Evolutionary conservation across 2,797 vertebrate genomes (phyloP).

Genomic region (Echiichthys vipera): DNA sequence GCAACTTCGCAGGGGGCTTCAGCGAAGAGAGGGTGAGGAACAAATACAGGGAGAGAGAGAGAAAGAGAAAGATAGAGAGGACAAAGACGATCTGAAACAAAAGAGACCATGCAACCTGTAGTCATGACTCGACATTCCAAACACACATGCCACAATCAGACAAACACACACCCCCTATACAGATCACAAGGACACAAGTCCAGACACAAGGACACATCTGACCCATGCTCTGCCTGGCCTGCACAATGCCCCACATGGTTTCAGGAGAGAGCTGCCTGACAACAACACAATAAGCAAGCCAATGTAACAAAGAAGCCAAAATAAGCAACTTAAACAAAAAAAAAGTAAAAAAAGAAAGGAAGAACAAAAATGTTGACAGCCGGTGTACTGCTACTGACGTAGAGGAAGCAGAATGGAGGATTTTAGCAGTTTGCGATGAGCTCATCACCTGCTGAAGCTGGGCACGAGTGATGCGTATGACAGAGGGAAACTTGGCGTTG

Average conservation of each 20-base stretch:
- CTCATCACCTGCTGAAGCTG: slow-evolving; percentile 94
- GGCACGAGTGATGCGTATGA: slow-evolving; percentile 94
- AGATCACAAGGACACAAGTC: slow-evolving; percentile 76
- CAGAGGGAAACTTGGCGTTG: slow-evolving; percentile 90
- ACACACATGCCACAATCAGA: slow-evolving; percentile 79
- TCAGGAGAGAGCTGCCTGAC: slow-evolving; percentile 67
- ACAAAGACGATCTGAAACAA: slow-evolving; percentile 85
- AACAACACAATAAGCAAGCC: slow-evolving; percentile 63
- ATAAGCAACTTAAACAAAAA: slow-evolving; percentile 62
- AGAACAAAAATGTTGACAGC: slow-evolving; percentile 35
- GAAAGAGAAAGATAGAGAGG: slow-evolving; percentile 79
- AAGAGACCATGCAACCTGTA: slow-evolving; percentile 81
- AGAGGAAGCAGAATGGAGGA: slow-evolving; percentile 40
- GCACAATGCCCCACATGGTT: slow-evolving; percentile 67
- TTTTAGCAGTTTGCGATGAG: slow-evolving; percentile 40
- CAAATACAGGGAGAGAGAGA: slow-evolving; percentile 82
- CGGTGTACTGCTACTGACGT: slow-evolving; percentile 3
- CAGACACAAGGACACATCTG: slow-evolving; percentile 75
- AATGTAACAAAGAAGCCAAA: slow-evolving; percentile 58
- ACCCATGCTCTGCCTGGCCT: slow-evolving; percentile 80
- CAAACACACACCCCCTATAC: slow-evolving; percentile 70
- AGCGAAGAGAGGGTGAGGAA: slow-evolving; percentile 84
- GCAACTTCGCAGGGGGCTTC: slow-evolving; percentile 83
- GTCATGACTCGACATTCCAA: slow-evolving; percentile 84
- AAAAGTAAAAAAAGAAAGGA: slow-evolving; percentile 16